phyloP scores from a whole-genome alignment of 2,888 invertebrate genomes.

The Leptinotarsa tumamoca region DNA sequence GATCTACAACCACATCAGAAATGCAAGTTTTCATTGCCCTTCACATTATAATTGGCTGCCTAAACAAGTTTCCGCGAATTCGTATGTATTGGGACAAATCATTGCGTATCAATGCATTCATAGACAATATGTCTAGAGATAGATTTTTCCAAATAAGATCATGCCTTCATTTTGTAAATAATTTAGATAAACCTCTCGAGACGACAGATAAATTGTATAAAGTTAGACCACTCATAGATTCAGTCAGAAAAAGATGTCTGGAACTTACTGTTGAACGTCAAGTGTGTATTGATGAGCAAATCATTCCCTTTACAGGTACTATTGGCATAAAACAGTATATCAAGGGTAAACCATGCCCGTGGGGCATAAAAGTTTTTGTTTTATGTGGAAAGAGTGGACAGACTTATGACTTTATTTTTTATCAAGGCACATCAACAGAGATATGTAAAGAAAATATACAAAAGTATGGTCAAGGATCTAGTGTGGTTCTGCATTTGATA shows the following conservation, averaged over 20 bases:
- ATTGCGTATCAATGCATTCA: slow-evolving; percentile 18
- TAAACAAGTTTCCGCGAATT: slow-evolving; percentile 24
- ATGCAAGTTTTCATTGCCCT: slow-evolving; percentile 21
- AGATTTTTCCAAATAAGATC: slow-evolving; percentile 23
- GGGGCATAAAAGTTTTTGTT: slow-evolving; percentile 6
- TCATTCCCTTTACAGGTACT: slow-evolving; percentile 16
- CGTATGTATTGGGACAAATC: slow-evolving; percentile 23
- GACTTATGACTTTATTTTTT: slow-evolving; percentile 10
- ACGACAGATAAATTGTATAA: slow-evolving; percentile 13
- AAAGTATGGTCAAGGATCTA: slow-evolving; percentile 12
- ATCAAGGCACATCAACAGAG: slow-evolving; percentile 7
- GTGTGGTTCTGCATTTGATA: slow-evolving; percentile 5
- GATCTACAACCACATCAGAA: slow-evolving; percentile 9
- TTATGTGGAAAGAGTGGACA: slow-evolving; percentile 15
- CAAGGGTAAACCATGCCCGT: slow-evolving; percentile 21
- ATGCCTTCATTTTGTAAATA: slow-evolving; percentile 19
- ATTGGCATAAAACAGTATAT: slow-evolving; percentile 16
- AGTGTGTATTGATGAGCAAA: slow-evolving; percentile 10
- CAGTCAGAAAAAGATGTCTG: slow-evolving; percentile 14
- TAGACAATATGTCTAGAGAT: slow-evolving; percentile 24
- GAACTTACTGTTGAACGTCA: slow-evolving; percentile 11
- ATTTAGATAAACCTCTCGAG: slow-evolving; percentile 4
- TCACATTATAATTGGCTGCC: slow-evolving; percentile 25
- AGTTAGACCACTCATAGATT: slow-evolving; percentile 20
- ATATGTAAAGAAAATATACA: slow-evolving; percentile 10